Conservation (phyloP, 1,140 invertebrate species). For the Heliothis virescens region DNA sequence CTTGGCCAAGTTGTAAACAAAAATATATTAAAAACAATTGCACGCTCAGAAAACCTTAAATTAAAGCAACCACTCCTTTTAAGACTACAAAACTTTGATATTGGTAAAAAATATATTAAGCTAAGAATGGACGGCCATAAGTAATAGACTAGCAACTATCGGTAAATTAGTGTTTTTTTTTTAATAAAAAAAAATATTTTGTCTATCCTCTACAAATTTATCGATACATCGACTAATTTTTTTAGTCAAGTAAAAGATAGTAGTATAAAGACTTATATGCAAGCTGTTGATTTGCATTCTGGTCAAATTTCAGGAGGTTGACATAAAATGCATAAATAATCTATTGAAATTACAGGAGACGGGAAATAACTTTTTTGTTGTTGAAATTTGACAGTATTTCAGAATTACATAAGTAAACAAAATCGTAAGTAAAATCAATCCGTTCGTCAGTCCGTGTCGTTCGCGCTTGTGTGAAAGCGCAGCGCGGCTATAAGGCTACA, state of each 20-base stretch:
- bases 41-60: constrained; percentile 16
- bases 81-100: constrained; percentile 31
- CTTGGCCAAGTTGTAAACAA: constrained; percentile 19
- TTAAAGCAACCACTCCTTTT: constrained; percentile 39
- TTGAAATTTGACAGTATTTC: too few relatives aligned
- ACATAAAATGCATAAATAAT: too few relatives aligned
- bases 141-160: constrained; percentile 76
- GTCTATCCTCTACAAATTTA: constrained; percentile 1
- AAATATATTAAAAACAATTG: background rate
- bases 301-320: too few relatives aligned
- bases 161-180: constrained; percentile 64
- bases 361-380: too few relatives aligned
- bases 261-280: background rate
- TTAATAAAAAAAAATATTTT: constrained; percentile 27
- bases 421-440: too few relatives aligned
- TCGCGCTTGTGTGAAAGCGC: too few relatives aligned
- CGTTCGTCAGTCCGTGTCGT: too few relatives aligned
- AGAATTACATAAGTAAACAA: too few relatives aligned
- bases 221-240: constrained; percentile 22
- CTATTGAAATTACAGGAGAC: too few relatives aligned
- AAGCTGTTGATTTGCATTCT: too few relatives aligned
- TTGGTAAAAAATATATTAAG: constrained; percentile 49
- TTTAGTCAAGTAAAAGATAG: constrained; percentile 17
- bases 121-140: constrained; percentile 67
- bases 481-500: too few relatives aligned